These are phyloP conservation scores for Orchestia grillus DNA, from an alignment of 1,140 invertebrate genomes.

Conservation along the genomic window DNA sequence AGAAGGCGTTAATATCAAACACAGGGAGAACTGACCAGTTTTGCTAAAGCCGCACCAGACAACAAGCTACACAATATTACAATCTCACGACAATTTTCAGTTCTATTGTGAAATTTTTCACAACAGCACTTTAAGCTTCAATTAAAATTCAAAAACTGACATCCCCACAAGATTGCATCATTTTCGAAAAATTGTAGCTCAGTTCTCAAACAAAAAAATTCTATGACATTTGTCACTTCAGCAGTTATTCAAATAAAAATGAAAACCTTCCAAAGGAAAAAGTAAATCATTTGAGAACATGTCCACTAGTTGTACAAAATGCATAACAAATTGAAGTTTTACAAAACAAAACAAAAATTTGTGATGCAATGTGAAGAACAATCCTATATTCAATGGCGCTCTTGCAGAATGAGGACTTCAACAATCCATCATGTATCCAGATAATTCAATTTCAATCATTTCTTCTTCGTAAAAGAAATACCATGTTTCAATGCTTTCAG, in stretches of 20 bases:
- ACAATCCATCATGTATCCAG: background rate
- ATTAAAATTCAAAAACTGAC: background rate
- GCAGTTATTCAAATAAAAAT: background rate
- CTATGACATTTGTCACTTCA: background rate
- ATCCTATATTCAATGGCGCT: background rate
- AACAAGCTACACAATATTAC: background rate
- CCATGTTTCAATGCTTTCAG: background rate
- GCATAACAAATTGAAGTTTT: background rate
- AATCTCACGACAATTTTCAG: background rate
- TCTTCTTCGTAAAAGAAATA: background rate
- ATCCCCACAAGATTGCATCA: background rate
- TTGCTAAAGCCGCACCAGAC: background rate
- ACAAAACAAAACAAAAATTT: background rate
- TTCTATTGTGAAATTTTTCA: background rate
- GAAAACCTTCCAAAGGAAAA: background rate
- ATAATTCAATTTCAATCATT: background rate
- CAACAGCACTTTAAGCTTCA: background rate
- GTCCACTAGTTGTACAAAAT: background rate
- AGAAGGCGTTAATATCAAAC: constrained; percentile 56
- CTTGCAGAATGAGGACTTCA: background rate
- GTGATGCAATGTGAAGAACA: background rate
- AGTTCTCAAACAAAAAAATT: background rate
- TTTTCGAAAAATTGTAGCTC: background rate
- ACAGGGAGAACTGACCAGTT: constrained; percentile 14
- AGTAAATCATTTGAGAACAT: background rate